Conservation (phyloP, 1,140 invertebrate species). For the Ceratina calcarata region DNA sequence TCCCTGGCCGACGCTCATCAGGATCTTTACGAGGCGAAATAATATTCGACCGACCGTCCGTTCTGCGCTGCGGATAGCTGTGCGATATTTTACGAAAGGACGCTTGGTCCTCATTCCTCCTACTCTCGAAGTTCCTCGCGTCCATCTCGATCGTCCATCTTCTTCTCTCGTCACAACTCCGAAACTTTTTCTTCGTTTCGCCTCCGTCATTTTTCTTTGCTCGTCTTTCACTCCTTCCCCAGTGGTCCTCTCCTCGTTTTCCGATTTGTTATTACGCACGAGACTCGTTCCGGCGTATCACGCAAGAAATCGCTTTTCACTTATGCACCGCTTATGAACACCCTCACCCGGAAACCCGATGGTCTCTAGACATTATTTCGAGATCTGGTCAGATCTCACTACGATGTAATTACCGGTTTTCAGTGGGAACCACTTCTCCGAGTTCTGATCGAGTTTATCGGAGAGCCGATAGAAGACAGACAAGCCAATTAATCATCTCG, state of each 20-base stretch:
- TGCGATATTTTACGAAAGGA: constrained; percentile 61
- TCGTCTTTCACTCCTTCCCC: neutral
- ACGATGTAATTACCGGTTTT: neutral
- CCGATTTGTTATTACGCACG: constrained; percentile 30
- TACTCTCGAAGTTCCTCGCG: neutral
- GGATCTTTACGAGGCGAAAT: constrained; percentile 75
- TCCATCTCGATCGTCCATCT: neutral
- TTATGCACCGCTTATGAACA: neutral
- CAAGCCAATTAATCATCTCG: constrained; percentile 21
- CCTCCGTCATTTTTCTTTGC: constrained; percentile 5
- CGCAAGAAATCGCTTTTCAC: constrained; percentile 29
- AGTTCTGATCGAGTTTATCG: neutral
- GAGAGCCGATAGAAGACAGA: neutral
- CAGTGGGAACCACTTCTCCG: neutral
- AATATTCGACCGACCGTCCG: constrained; percentile 64
- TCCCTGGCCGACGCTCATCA: constrained; percentile 73
- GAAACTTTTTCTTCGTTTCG: neutral
- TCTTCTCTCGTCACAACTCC: neutral
- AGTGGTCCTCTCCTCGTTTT: neutral
- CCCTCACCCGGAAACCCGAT: neutral
- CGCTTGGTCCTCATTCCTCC: neutral
- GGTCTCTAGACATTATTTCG: neutral
- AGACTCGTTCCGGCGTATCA: constrained; percentile 13
- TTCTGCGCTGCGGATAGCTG: constrained; percentile 33
- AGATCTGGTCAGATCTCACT: neutral